These are phyloP conservation scores for Luehdorfia chinensis DNA, from an alignment of 1,140 invertebrate species.

Conservation along the genomic window DNA sequence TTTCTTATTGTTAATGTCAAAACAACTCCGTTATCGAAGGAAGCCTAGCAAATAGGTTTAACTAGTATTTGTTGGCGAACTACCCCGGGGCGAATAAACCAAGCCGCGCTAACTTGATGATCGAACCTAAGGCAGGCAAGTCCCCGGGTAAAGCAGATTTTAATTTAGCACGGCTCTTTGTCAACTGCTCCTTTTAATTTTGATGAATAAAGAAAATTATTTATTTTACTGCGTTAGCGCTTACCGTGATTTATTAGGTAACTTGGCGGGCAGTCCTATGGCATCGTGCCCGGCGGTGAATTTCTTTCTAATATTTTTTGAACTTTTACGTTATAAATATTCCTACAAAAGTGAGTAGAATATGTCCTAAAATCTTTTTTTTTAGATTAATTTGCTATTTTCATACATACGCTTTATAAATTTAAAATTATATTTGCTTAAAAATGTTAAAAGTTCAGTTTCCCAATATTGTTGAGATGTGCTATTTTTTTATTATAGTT, in stretches of 20 bases:
- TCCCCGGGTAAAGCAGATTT: slow-evolving; percentile 53
- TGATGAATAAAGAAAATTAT: slow-evolving; percentile 76
- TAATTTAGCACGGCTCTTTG: slow-evolving; percentile 68
- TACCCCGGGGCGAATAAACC: slow-evolving; percentile 29
- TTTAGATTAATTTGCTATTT: neutral
- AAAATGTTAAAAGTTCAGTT: no score
- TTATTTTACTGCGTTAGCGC: slow-evolving; percentile 63
- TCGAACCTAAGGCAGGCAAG: slow-evolving; percentile 41
- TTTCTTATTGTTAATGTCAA: no score
- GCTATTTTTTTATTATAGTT: no score
- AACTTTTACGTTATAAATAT: no score
- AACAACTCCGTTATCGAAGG: slow-evolving; percentile 2
- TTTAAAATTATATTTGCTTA: no score
- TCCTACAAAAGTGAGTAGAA: neutral
- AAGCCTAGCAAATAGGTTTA: slow-evolving; percentile 28
- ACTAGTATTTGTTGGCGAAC: slow-evolving; percentile 28
- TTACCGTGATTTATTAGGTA: slow-evolving; percentile 67
- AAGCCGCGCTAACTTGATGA: slow-evolving; percentile 33
- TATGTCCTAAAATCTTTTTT: neutral
- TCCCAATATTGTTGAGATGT: no score
- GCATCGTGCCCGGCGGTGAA: no score
- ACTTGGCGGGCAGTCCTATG: no score
- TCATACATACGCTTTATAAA: no score
- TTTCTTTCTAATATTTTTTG: no score
- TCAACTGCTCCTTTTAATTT: slow-evolving; percentile 73